Evolutionary conservation across 2,888 invertebrate species (phyloP), one percentile per base, ranked within the genome.

Genomic region (Noctua janthina): DNA sequence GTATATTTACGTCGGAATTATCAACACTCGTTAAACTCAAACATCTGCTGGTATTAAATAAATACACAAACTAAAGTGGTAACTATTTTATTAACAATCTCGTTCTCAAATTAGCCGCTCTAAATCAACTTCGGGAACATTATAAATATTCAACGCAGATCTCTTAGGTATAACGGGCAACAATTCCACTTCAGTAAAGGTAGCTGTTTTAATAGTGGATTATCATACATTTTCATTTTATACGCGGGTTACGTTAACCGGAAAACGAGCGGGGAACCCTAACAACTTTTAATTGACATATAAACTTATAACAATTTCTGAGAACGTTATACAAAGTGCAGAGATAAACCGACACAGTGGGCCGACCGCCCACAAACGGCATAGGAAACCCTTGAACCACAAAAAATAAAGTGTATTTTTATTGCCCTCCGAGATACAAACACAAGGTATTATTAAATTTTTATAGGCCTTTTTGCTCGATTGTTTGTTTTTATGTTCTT

Each of bases 61-160:
- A 86, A 87, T 79, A 88, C 11, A 89, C 83, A 81, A 82, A 80
- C 73, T 75, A 67, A 79, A 82, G 76, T 79, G 80, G 59, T 83
- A 87, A 89, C 84, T 86, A 87, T 86, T 87, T 86, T 86, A 87
- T 81, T 89, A 89, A 86, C 82, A 80, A 85, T 83, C 83, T 86
- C 75, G 79, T 71, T 89, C 83, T 81, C 68, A 81, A 90, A 87
- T 86, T 89, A 88, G 85, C 83, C 82, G 78, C 87, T 85, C 73
- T 89, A 89, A 88, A 88, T 89, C 88, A 89, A 90, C 87, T 90
- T 91, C 79, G 82, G 81, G 74, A 87, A 82, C 83, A 88, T 88
- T 88, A 88, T 88, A 91, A 89, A 91, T 89, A 90, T 90, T 90
- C 88, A 90, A 85, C 85, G 67, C 77, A 78, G 78, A 86, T 82